These are phyloP conservation scores for Physella acuta DNA, from an alignment of 1,140 invertebrate genomes.

Conservation along the genomic window DNA sequence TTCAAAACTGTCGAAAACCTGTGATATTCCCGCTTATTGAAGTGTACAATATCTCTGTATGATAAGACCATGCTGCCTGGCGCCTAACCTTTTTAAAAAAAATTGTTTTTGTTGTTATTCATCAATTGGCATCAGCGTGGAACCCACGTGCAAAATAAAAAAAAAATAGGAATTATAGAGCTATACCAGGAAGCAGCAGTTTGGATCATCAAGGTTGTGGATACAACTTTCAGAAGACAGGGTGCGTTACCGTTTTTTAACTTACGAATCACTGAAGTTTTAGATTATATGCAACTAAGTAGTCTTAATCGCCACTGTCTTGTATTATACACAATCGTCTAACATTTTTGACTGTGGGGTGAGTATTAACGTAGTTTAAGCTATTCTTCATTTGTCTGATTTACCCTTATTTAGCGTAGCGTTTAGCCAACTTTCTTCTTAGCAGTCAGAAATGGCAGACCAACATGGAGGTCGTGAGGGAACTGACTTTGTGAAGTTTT, in stretches of 20 bases:
- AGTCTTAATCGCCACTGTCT: no score
- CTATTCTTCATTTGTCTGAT: not conserved
- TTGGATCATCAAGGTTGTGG: conserved; percentile 17
- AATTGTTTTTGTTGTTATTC: conserved; percentile 27
- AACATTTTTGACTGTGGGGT: no score
- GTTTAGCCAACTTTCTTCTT: not conserved
- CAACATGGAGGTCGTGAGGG: not conserved
- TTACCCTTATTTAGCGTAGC: not conserved
- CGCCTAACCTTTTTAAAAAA: conserved; percentile 35
- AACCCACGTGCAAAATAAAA: conserved; percentile 14
- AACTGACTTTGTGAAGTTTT: no score
- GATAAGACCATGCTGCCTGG: conserved; percentile 57
- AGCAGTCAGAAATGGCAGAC: not conserved
- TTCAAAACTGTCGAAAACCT: conserved; percentile 34
- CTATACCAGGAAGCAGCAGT: conserved; percentile 15
- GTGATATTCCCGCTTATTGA: conserved; percentile 58
- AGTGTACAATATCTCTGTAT: conserved; percentile 56
- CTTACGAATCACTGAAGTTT: no score
- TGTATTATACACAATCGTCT: no score
- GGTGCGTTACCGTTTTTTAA: conserved; percentile 15
- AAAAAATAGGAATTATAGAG: conserved; percentile 11
- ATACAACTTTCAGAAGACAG: conserved; percentile 9
- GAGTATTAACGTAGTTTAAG: not conserved
- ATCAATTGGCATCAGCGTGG: conserved; percentile 23
- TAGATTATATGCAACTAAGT: no score